Evolutionary conservation across 2,888 invertebrate species (phyloP).

Genomic region (Lithophane leautieri): DNA sequence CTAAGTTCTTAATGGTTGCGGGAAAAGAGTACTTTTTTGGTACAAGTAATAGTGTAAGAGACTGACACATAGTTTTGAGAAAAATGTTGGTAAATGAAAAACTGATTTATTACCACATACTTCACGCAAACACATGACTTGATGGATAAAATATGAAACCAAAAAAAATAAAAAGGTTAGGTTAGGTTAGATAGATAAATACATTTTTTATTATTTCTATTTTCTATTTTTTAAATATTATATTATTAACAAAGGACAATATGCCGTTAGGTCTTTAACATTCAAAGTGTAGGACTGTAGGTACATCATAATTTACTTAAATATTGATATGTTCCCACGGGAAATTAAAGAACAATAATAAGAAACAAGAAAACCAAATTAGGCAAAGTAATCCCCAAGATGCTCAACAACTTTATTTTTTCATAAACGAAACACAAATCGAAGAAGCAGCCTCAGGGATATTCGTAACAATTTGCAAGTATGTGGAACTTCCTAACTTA

Average conservation of each 20-base stretch:
- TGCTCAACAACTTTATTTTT: conserved; percentile 56
- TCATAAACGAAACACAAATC: conserved; percentile 62
- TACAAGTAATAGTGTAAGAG: not conserved
- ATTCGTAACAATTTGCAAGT: conserved; percentile 64
- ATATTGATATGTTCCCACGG: conserved; percentile 20
- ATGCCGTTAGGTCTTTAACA: not conserved
- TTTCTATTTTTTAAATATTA: too few relatives aligned
- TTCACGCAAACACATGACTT: not conserved
- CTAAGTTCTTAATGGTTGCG: conserved; percentile 28
- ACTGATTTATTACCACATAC: not conserved
- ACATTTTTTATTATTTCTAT: too few relatives aligned
- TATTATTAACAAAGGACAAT: too few relatives aligned
- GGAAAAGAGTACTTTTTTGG: conserved; percentile 5
- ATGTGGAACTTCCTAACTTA: conserved; percentile 64
- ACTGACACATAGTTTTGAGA: not conserved
- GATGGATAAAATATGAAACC: not conserved
- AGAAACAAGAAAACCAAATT: conserved; percentile 57
- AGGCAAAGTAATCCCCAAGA: conserved; percentile 49
- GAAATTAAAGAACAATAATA: conserved; percentile 60
- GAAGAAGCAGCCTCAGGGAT: conserved; percentile 50
- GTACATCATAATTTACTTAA: not conserved
- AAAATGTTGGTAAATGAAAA: not conserved
- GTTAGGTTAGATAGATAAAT: too few relatives aligned
- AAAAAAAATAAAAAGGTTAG: not conserved
- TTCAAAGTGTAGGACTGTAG: not conserved